Conservation (phyloP, 1,140 invertebrate species). For the Battus philenor region DNA sequence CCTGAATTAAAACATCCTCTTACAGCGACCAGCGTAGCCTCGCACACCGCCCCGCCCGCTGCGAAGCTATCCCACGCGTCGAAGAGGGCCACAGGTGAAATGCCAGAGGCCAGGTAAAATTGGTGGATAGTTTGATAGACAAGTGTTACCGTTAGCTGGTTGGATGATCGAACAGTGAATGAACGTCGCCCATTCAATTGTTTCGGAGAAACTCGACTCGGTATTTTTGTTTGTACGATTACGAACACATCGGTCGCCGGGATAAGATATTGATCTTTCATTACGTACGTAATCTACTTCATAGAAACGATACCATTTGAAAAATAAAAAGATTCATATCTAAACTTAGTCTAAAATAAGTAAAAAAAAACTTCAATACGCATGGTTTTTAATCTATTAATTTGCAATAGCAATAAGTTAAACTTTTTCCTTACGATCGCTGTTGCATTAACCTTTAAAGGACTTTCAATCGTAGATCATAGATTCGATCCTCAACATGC, state of each 20-base stretch:
- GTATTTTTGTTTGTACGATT: constrained; percentile 10
- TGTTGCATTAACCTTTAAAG: no score
- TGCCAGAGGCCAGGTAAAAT: neutral
- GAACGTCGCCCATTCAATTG: constrained; percentile 15
- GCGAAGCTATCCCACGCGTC: neutral
- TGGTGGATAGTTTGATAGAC: constrained; percentile 16
- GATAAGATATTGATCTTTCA: constrained; percentile 3
- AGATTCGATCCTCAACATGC: no score
- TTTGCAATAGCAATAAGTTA: no score
- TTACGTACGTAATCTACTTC: neutral
- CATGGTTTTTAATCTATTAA: no score
- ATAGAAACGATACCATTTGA: no score
- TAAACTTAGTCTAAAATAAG: no score
- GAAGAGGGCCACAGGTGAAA: neutral
- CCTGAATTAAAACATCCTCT: constrained; percentile 18
- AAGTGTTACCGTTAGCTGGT: constrained; percentile 13
- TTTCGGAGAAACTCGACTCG: constrained; percentile 12
- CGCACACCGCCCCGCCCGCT: neutral
- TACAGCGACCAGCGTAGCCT: constrained; percentile 7
- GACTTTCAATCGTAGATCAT: no score
- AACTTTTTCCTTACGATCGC: no score
- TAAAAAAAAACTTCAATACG: no score
- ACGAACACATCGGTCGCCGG: constrained; percentile 2
- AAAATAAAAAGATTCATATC: no score
- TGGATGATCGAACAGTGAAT: constrained; percentile 17